These are phyloP conservation scores for Entelurus aequoreus DNA, from an alignment of 2,113 vertebrate species.

Conservation along the genomic window DNA sequence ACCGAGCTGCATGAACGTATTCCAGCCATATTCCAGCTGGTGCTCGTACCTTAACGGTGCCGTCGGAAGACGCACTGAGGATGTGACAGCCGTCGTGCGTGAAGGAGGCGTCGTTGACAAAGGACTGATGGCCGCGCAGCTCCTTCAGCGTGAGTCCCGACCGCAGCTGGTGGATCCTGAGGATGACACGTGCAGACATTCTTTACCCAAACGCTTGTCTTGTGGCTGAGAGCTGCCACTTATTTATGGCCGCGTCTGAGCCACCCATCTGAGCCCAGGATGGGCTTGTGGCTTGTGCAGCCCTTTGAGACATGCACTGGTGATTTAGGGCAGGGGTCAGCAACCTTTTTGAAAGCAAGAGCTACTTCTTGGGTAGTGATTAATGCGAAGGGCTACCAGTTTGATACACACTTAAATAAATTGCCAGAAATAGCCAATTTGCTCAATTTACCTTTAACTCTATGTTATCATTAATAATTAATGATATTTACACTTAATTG, in stretches of 20 bases:
- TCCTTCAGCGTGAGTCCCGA: slow-evolving; percentile 93
- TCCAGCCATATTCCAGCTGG: not conserved
- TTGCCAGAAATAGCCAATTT: too few species aligned
- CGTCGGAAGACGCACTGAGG: slow-evolving; percentile 92
- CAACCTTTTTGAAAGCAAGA: too few species aligned
- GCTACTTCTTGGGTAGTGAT: too few species aligned
- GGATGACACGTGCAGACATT: slow-evolving; percentile 19
- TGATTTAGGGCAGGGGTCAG: too few species aligned
- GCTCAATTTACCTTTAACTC: too few species aligned
- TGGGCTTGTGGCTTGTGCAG: too few species aligned
- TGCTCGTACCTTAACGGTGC: slow-evolving; percentile 88
- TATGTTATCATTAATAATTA: too few species aligned
- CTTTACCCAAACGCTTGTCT: slow-evolving; percentile 7
- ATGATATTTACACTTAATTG: too few species aligned
- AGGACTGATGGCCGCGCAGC: slow-evolving; percentile 89
- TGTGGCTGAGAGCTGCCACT: slow-evolving; percentile 18
- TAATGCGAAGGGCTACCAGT: too few species aligned
- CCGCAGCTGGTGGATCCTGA: slow-evolving; percentile 91
- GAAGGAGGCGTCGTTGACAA: slow-evolving; percentile 91
- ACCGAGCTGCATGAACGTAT: not conserved
- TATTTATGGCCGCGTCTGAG: slow-evolving; percentile 46
- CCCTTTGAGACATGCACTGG: slow-evolving; percentile 29
- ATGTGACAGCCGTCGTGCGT: slow-evolving; percentile 89
- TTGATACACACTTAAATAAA: too few species aligned
- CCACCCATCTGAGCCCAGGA: slow-evolving; percentile 21